Conservation (phyloP, 2,113 vertebrate species). For the Astur gentilis region DNA sequence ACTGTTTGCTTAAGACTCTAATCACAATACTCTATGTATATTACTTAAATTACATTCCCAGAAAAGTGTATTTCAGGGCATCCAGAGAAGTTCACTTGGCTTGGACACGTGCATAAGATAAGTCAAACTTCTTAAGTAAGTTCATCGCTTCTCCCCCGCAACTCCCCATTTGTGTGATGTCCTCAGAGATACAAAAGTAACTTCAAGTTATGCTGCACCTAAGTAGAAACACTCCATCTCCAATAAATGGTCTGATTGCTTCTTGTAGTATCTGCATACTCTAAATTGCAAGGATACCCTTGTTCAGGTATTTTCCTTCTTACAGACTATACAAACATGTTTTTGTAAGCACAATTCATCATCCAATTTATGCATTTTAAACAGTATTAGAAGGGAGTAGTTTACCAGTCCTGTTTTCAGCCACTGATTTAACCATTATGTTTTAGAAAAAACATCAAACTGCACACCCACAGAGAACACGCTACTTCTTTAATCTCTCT, state of each 20-base stretch:
- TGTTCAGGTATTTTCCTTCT: background rate
- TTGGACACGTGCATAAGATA: background rate
- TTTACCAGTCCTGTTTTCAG: background rate
- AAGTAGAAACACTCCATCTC: background rate
- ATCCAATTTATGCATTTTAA: background rate
- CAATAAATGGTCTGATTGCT: background rate
- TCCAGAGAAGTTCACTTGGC: background rate
- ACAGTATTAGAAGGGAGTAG: background rate
- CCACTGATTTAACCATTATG: background rate
- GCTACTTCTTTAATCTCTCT: background rate
- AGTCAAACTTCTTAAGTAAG: background rate
- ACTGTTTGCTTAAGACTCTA: background rate
- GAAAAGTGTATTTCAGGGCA: background rate
- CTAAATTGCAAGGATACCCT: background rate
- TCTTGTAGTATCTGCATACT: background rate
- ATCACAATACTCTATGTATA: fast-evolving
- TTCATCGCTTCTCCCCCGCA: background rate
- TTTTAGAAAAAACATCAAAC: background rate
- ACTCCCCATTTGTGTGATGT: background rate
- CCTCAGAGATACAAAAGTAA: background rate
- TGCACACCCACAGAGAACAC: background rate
- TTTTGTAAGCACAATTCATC: background rate
- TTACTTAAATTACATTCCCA: background rate
- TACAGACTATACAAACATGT: background rate
- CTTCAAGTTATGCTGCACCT: background rate